Conservation (phyloP, 2,797 vertebrate genomes). For the Myotis pilosus region DNA sequence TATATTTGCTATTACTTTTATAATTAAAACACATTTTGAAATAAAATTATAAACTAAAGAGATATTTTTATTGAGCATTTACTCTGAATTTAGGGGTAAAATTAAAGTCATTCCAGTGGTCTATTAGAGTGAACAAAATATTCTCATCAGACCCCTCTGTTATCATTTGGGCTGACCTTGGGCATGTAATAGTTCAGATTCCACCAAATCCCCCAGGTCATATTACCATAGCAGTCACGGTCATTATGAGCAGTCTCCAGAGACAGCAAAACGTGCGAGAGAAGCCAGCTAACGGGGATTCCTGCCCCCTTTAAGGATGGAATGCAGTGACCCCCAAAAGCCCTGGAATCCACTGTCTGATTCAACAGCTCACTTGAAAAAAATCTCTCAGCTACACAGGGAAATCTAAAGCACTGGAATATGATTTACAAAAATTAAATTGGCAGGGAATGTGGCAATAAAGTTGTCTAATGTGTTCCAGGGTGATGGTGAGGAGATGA, state of each 20-base stretch:
- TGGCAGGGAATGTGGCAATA: constrained; percentile 75
- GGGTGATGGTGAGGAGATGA: constrained; percentile 57
- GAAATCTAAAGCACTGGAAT: constrained; percentile 39
- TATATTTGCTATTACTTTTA: constrained; percentile 3
- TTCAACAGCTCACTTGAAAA: background rate
- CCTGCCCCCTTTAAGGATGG: background rate
- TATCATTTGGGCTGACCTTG: background rate
- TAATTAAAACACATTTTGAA: constrained; percentile 15
- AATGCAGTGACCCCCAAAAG: background rate
- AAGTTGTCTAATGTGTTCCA: constrained; percentile 70
- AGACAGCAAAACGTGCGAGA: background rate
- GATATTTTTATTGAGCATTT: background rate
- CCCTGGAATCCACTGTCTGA: background rate
- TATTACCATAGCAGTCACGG: background rate
- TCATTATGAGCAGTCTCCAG: background rate
- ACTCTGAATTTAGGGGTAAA: background rate
- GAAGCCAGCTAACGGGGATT: background rate
- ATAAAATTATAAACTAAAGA: background rate
- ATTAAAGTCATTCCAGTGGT: background rate
- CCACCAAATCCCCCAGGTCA: background rate
- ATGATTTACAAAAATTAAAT: constrained; percentile 79
- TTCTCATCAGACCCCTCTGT: background rate
- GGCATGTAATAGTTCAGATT: background rate
- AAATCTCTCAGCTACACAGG: background rate
- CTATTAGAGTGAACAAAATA: background rate